Conservation (phyloP, 2,113 vertebrate species). For the Corythornis madagascariensis region DNA sequence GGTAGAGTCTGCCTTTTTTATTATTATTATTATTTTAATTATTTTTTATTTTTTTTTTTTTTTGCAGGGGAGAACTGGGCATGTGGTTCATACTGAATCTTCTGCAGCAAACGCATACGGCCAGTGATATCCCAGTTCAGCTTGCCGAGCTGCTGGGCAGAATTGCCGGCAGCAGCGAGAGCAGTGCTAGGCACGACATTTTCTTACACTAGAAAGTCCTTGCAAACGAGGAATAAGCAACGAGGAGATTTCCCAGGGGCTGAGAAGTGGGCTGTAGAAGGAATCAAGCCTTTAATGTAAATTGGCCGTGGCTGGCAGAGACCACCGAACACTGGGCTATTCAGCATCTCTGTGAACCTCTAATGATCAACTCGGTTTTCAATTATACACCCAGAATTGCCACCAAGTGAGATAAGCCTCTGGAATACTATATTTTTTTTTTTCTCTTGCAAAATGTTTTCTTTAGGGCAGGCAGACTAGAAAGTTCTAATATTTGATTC, state of each 20-base stretch:
- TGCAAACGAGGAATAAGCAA: not conserved
- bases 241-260: conserved; percentile 47
- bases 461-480: not conserved
- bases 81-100: not conserved
- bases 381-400: conserved; percentile 55
- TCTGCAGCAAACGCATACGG: not conserved
- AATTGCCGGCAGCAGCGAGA: not conserved
- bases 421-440: conserved; percentile 34
- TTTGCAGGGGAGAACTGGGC: not conserved
- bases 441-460: conserved; percentile 48
- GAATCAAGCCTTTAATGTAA: conserved; percentile 63
- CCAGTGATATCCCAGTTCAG: not conserved
- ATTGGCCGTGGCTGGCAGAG: conserved; percentile 54
- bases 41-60: fast-evolving
- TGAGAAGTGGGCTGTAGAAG: conserved; percentile 49
- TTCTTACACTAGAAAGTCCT: not conserved
- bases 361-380: conserved; percentile 56
- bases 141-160: not conserved
- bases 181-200: not conserved
- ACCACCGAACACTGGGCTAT: conserved; percentile 50
- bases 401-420: conserved; percentile 62
- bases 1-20: fast-evolving
- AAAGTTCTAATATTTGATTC: conserved; percentile 3
- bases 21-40: not conserved
- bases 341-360: conserved; percentile 59